Conservation (phyloP, 2,888 invertebrate genomes). For the Lepidocyrtinus sp. region DNA sequence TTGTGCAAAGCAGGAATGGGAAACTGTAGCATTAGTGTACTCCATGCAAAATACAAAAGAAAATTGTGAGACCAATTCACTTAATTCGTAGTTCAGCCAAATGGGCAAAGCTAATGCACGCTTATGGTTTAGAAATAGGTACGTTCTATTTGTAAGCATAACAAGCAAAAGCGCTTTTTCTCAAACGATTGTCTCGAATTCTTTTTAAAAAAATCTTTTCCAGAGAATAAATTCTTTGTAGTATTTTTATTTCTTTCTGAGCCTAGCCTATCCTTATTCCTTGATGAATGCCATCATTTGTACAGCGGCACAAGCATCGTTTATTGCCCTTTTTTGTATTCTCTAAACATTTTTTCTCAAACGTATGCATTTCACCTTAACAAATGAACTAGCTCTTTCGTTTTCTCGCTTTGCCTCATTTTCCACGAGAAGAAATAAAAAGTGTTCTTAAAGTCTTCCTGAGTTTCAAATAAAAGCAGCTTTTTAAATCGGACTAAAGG, state of each 20-base stretch:
- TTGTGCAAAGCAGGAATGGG: too few relatives aligned
- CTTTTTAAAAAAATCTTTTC: background rate
- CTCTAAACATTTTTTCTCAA: background rate
- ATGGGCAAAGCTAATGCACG: too few relatives aligned
- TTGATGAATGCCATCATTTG: conserved; percentile 33
- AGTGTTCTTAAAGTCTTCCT: conserved; percentile 33
- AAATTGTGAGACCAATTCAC: too few relatives aligned
- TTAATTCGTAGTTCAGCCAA: too few relatives aligned
- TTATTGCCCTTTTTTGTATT: conserved; percentile 25
- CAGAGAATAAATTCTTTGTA: background rate
- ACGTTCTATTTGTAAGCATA: too few relatives aligned
- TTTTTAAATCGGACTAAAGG: conserved; percentile 41
- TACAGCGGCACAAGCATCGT: too few relatives aligned
- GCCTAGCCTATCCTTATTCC: background rate
- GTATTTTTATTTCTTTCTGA: background rate
- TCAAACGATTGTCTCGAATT: too few relatives aligned
- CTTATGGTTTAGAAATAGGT: too few relatives aligned
- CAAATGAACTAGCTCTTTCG: conserved; percentile 7
- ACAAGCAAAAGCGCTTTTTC: too few relatives aligned
- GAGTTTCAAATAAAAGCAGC: conserved; percentile 27
- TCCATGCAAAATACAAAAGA: too few relatives aligned
- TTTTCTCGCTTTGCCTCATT: conserved; percentile 34
- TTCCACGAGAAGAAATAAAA: conserved; percentile 34
- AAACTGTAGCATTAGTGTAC: too few relatives aligned
- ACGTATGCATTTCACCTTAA: background rate